Evolutionary conservation across 1,140 invertebrate genomes (phyloP).

Genomic region (Gryllus bimaculatus): DNA sequence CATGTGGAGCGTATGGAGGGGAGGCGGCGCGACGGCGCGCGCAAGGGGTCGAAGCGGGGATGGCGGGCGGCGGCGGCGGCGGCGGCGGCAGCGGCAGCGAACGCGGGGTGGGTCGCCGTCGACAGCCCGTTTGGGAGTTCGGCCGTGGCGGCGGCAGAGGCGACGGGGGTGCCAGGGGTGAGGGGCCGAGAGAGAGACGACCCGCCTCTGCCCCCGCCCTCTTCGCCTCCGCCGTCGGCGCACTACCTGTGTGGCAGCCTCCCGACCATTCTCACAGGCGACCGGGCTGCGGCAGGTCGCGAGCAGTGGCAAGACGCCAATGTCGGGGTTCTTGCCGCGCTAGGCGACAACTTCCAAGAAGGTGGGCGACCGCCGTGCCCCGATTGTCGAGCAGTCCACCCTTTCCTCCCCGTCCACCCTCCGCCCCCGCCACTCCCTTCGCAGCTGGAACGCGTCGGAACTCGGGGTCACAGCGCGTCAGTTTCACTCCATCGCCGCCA

Average conservation of each 20-base stretch:
- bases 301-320: neutral
- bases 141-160: too few relatives aligned
- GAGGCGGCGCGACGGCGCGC: neutral
- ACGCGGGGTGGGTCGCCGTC: neutral
- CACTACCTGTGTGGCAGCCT: neutral
- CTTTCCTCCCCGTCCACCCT: too few relatives aligned
- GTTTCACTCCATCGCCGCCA: too few relatives aligned
- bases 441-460: neutral
- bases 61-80: too few relatives aligned
- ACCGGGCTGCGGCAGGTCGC: neutral
- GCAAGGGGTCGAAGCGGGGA: neutral
- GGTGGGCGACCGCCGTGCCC: neutral
- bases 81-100: too few relatives aligned
- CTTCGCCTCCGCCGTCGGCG: neutral
- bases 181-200: neutral
- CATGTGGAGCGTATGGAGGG: neutral
- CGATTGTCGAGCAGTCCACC: neutral
- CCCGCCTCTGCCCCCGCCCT: neutral
- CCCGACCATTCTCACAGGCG: neutral
- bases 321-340: neutral
- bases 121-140: too few relatives aligned
- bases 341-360: neutral
- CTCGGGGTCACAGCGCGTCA: too few relatives aligned
- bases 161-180: too few relatives aligned
- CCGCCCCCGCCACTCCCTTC: too few relatives aligned